These are phyloP conservation scores for Ptychodera flava DNA, from an alignment of 35 echinoderm and acorn worm genomes.

Conservation along the genomic window DNA sequence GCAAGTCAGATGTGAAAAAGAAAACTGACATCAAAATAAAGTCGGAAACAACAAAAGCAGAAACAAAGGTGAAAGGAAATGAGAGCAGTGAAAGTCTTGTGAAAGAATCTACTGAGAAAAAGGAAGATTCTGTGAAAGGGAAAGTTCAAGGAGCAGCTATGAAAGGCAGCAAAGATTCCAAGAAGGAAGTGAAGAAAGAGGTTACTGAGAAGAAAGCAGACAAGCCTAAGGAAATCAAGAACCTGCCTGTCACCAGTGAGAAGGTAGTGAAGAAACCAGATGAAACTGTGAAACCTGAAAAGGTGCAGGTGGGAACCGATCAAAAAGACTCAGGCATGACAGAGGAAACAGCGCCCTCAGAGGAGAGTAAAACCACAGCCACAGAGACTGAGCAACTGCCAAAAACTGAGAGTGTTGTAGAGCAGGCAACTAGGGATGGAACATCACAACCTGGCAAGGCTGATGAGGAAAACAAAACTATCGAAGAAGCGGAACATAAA, in stretches of 20 bases:
- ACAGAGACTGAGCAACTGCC: background rate
- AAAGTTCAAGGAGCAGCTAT: too few species aligned
- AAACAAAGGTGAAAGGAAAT: background rate
- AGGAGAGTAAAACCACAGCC: background rate
- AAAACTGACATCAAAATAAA: too few species aligned
- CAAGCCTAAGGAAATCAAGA: background rate
- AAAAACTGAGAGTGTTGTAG: constrained; percentile 30
- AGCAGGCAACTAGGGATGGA: constrained; percentile 11
- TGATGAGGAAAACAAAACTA: constrained; percentile 5
- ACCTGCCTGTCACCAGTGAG: background rate
- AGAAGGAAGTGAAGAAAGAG: constrained; percentile 1
- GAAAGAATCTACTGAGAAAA: background rate
- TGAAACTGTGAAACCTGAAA: too few species aligned
- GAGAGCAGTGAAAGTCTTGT: background rate
- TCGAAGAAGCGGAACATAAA: background rate
- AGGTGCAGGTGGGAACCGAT: too few species aligned
- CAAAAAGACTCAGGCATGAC: too few species aligned
- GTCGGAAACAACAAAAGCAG: too few species aligned
- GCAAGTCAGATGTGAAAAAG: background rate
- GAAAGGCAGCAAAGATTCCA: background rate
- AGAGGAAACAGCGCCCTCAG: too few species aligned
- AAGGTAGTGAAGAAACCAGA: too few species aligned
- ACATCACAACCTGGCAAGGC: constrained; percentile 10
- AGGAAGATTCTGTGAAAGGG: background rate
- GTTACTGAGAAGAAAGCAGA: constrained; percentile 1